Conservation (phyloP, 2,888 invertebrate species). For the Tetramorium bicarinatum region DNA sequence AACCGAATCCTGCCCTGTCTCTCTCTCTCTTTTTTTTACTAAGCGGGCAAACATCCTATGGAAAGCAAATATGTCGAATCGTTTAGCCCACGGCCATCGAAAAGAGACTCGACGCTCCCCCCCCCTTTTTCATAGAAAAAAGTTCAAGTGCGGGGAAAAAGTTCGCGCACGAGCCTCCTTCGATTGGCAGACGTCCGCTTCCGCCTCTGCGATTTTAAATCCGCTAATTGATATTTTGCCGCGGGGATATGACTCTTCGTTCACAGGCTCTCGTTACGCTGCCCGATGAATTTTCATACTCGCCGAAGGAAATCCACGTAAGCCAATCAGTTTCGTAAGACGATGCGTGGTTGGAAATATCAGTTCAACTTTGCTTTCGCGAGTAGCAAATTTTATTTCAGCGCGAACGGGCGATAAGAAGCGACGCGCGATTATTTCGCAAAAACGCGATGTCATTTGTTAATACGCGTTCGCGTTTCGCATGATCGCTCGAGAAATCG, state of each 20-base stretch:
- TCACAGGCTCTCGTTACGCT: neutral
- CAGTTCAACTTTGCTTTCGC: neutral
- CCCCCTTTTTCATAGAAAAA: slow-evolving; percentile 30
- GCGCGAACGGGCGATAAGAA: neutral
- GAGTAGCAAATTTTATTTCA: neutral
- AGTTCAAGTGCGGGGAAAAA: slow-evolving; percentile 33
- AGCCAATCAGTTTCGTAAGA: slow-evolving; percentile 11
- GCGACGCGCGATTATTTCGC: slow-evolving; percentile 3
- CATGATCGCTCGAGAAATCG: slow-evolving; percentile 50
- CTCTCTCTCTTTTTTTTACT: slow-evolving; percentile 4
- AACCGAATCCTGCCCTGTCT: slow-evolving; percentile 20
- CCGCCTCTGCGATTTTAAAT: slow-evolving; percentile 41
- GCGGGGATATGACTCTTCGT: slow-evolving; percentile 12
- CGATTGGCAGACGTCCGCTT: slow-evolving; percentile 41
- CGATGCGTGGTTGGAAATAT: neutral
- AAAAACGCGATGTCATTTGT: slow-evolving; percentile 6
- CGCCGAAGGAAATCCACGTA: slow-evolving; percentile 6
- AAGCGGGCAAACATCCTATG: slow-evolving; percentile 39
- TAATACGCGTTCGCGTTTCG: slow-evolving; percentile 20
- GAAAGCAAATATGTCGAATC: slow-evolving; percentile 57
- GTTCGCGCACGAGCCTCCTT: slow-evolving; percentile 20
- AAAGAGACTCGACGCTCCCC: slow-evolving; percentile 16
- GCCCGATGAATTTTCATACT: slow-evolving; percentile 12
- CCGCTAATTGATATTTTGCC: slow-evolving; percentile 37
- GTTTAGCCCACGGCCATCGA: slow-evolving; percentile 46